Evolutionary conservation across 2,797 vertebrate genomes (phyloP).

Genomic region (Salmo trutta): DNA sequence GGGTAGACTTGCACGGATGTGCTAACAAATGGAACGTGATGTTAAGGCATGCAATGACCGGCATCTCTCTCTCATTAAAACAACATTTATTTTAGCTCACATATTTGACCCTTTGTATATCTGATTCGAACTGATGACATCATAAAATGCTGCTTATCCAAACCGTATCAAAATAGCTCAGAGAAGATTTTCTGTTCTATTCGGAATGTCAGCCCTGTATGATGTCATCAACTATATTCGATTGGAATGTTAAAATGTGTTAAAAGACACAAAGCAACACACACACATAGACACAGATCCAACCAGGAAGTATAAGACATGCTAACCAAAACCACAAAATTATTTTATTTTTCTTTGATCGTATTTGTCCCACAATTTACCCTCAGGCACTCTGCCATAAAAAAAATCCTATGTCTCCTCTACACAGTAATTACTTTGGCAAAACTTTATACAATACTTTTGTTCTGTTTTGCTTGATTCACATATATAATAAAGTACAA

Average conservation of each 20-base stretch:
- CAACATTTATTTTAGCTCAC: not conserved
- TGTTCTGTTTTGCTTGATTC: not conserved
- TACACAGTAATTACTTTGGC: not conserved
- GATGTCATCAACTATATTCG: not conserved
- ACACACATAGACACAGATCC: slow-evolving; percentile 57
- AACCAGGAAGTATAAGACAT: slow-evolving; percentile 70
- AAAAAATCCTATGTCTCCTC: not conserved
- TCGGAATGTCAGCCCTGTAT: not conserved
- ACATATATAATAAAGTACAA: not conserved
- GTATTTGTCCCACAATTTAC: not conserved
- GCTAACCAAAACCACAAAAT: slow-evolving; percentile 22
- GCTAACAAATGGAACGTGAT: not conserved
- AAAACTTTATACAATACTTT: not conserved
- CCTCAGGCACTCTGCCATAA: not conserved
- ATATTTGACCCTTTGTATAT: not conserved
- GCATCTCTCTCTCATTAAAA: not conserved
- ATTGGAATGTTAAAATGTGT: not conserved
- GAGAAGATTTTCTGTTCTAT: not conserved
- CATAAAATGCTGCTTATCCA: not conserved
- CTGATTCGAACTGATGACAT: not conserved
- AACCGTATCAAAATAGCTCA: not conserved
- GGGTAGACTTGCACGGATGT: not conserved
- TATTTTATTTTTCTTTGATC: not conserved
- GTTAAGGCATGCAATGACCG: not conserved
- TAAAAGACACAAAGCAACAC: slow-evolving; percentile 20